Evolutionary conservation across 2,113 vertebrate genomes (phyloP).

Genomic region (Coturnix japonica): DNA sequence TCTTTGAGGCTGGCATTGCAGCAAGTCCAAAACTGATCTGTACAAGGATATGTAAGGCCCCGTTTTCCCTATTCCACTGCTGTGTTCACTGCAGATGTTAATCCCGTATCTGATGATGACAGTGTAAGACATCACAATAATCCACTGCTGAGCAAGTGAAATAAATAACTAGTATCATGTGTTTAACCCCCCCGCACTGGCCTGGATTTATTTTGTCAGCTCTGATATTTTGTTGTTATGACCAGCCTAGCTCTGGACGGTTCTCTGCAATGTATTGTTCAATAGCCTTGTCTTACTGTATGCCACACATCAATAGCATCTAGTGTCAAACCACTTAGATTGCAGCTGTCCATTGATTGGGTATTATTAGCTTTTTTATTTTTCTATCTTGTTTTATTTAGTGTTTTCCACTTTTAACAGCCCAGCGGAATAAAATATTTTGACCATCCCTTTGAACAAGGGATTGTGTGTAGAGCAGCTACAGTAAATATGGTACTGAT

Average conservation of each 20-base stretch:
- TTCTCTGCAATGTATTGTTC: background rate
- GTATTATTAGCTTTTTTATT: background rate
- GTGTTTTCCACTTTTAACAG: background rate
- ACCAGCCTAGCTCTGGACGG: background rate
- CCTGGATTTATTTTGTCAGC: constrained; percentile 20
- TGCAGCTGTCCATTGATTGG: background rate
- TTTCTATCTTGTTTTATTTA: constrained; percentile 3
- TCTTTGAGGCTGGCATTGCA: background rate
- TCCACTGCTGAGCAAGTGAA: background rate
- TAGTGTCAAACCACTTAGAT: background rate
- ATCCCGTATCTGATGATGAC: background rate
- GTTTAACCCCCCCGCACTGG: background rate
- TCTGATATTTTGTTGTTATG: background rate
- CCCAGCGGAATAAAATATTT: background rate
- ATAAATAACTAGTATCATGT: background rate
- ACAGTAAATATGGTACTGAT: background rate
- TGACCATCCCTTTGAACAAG: background rate
- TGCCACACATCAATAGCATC: background rate
- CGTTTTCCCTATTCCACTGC: background rate
- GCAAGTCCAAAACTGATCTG: background rate
- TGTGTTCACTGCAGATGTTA: background rate
- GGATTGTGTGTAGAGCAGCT: background rate
- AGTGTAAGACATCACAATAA: background rate
- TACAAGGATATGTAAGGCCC: background rate
- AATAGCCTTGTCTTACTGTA: background rate